A percentile compares a stretch with the other conserved stretches of the same genome.
Evolutionary conservation across 1,140 invertebrate genomes (phyloP).

Genomic region (Euwallacea fornicatus): DNA sequence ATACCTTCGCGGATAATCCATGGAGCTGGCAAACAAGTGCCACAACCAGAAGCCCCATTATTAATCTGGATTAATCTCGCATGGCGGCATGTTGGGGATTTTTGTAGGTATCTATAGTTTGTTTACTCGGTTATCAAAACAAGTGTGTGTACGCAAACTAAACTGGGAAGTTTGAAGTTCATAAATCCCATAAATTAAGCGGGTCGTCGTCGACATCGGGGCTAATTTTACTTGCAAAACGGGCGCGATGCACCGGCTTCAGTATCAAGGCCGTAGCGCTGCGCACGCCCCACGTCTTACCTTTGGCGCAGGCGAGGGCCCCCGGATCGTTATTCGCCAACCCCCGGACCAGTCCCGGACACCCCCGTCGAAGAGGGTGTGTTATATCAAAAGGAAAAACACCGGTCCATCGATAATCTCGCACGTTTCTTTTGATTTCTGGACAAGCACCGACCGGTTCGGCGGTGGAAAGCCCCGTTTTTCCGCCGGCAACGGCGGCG

Average conservation of each 20-base stretch:
- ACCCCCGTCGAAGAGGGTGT: slow-evolving; percentile 37
- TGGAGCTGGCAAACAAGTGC: slow-evolving; percentile 15
- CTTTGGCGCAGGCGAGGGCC: slow-evolving; percentile 33
- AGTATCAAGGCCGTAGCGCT: slow-evolving; percentile 43
- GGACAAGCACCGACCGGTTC: not conserved
- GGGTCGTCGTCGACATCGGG: slow-evolving; percentile 28
- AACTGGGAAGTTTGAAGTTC: slow-evolving; percentile 49
- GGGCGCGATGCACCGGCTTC: slow-evolving; percentile 47
- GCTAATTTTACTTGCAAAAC: slow-evolving; percentile 54
- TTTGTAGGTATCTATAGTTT: not conserved
- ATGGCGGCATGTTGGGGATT: too few species aligned
- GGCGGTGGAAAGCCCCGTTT: slow-evolving; percentile 9
- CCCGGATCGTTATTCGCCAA: slow-evolving; percentile 52
- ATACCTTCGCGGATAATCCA: not conserved
- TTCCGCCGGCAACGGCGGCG: not conserved
- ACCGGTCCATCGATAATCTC: slow-evolving; percentile 21
- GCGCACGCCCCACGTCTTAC: slow-evolving; percentile 37
- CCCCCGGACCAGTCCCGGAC: slow-evolving; percentile 40
- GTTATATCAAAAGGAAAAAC: slow-evolving; percentile 38
- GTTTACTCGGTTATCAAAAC: slow-evolving; percentile 10
- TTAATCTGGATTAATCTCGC: slow-evolving; percentile 11
- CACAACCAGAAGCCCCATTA: slow-evolving; percentile 21
- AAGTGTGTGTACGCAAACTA: slow-evolving; percentile 30
- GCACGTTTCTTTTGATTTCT: slow-evolving; percentile 7
- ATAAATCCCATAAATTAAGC: slow-evolving; percentile 54